Evolutionary conservation across 2,797 vertebrate genomes (phyloP), one percentile per base, ranked within the genome.

Genomic region (Pyrocephalus nanus): DNA sequence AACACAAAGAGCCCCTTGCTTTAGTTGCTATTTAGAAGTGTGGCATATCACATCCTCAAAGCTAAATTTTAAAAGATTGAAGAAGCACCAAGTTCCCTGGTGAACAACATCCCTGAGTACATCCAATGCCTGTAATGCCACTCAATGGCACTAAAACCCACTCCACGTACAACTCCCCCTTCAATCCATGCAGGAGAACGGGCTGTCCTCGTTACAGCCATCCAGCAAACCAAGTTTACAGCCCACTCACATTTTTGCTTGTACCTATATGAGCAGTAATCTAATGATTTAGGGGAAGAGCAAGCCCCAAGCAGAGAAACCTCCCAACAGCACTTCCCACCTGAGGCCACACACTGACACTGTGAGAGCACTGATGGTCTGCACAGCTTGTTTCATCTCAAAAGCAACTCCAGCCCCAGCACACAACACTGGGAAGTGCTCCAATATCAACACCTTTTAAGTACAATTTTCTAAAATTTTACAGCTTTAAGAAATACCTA

Each of bases 91-190:
- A 38, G 58, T n/a, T 76, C 34, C 12, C 34, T 32, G 55, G 75
- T 3, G 3, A 77, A 22, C 61, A 60, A 21, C 0, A 0, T 32
- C 42, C 53, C n/a, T 57, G 17, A 81, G 34, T n/a, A 54, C 1
- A 0, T 15, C 60, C 36, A 73, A 42, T 14, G 43, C 18, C 75
- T 0, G 0, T 8, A 69, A 55, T 2, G 6, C 43, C 43, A 48
- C 51, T 32, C 64, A 51, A 8, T 2, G 6, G 50, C 79, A 71
- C 45, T 9, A 43, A 75, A 90, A 72, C 18, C 10, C 57, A 38
- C 20, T 53, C n/a, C 0, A 0, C 2, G 0, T 8, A 30, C 25
- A 58, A 16, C 18, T 77, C 18, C 58, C 58, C 47, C 66, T 58
- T 58, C 71, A 73, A 9, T 25, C 27, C 51, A 13, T 1, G 2